Conservation (phyloP, 92 coral and sea anemone genomes). For the Epizoanthus rinbou region DNA sequence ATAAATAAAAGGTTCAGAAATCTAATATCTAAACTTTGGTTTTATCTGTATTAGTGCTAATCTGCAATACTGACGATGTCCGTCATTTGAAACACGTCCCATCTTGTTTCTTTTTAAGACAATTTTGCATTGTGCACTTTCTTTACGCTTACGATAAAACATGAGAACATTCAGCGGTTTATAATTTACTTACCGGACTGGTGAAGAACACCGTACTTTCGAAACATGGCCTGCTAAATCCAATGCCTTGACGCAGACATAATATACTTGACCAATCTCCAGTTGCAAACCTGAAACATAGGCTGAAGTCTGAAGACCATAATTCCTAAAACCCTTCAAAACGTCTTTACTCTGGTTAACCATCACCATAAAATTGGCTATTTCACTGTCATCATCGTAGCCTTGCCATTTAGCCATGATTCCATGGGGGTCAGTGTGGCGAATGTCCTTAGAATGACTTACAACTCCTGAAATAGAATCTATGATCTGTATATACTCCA, state of each 20-base stretch:
- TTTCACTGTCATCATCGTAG: not conserved
- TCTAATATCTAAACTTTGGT: too few relatives aligned
- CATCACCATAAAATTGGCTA: not conserved
- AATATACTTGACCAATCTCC: not conserved
- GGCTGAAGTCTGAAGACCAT: constrained; percentile 1
- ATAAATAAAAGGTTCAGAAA: too few relatives aligned
- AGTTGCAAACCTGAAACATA: not conserved
- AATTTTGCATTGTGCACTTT: not conserved
- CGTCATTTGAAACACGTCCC: too few relatives aligned
- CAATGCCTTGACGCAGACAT: not conserved
- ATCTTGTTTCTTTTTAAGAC: too few relatives aligned
- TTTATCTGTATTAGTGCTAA: too few relatives aligned
- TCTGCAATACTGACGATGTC: too few relatives aligned
- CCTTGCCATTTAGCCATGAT: constrained; percentile 1
- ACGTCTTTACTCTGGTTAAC: not conserved
- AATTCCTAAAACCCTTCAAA: not conserved
- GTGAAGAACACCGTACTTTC: not conserved
- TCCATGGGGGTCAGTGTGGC: not conserved
- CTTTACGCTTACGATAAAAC: too few relatives aligned
- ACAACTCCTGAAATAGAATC: not conserved
- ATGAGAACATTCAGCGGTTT: not conserved
- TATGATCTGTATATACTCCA: not conserved
- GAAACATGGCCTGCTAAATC: constrained; percentile 2
- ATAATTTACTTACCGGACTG: not conserved
- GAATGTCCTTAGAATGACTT: not conserved